These are phyloP conservation scores for Diloba caeruleocephala DNA, from an alignment of 2,888 invertebrate species.

Conservation along the genomic window DNA sequence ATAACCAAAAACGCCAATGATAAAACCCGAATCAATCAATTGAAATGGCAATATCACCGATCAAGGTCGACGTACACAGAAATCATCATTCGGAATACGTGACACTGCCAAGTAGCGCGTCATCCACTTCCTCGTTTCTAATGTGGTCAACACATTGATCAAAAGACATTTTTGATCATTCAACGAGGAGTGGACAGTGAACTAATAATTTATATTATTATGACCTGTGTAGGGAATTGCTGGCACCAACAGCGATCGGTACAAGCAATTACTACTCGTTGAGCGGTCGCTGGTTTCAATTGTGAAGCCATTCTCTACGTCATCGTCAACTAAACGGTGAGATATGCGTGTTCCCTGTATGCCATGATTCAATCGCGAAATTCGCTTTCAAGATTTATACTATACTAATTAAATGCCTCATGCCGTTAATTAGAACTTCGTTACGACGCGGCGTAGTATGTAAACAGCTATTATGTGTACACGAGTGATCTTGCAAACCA, in stretches of 20 bases:
- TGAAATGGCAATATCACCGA: conserved; percentile 44
- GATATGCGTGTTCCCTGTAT: conserved; percentile 25
- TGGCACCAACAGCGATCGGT: conserved; percentile 70
- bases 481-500: conserved; percentile 24
- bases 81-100: conserved; percentile 44
- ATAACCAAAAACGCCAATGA: conserved; percentile 13
- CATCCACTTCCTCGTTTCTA: conserved; percentile 56
- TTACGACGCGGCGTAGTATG: conserved; percentile 44
- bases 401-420: conserved; percentile 50
- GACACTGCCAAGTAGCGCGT: conserved; percentile 53
- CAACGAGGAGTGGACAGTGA: conserved; percentile 40
- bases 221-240: conserved; percentile 68
- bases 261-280: conserved; percentile 85
- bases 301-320: conserved; percentile 75
- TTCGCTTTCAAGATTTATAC: conserved; percentile 45
- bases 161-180: conserved; percentile 59
- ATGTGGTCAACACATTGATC: conserved; percentile 50
- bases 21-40: conserved; percentile 47
- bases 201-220: conserved; percentile 55
- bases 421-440: conserved; percentile 52
- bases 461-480: conserved; percentile 28
- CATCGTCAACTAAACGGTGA: conserved; percentile 39
- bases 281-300: conserved; percentile 80
- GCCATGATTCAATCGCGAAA: conserved; percentile 28
- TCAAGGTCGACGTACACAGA: conserved; percentile 50